A percentile compares a stretch with the other conserved stretches of the same genome.
phyloP scores from a whole-genome alignment of 2,888 invertebrate genomes.

The Clepsis dumicolana region DNA sequence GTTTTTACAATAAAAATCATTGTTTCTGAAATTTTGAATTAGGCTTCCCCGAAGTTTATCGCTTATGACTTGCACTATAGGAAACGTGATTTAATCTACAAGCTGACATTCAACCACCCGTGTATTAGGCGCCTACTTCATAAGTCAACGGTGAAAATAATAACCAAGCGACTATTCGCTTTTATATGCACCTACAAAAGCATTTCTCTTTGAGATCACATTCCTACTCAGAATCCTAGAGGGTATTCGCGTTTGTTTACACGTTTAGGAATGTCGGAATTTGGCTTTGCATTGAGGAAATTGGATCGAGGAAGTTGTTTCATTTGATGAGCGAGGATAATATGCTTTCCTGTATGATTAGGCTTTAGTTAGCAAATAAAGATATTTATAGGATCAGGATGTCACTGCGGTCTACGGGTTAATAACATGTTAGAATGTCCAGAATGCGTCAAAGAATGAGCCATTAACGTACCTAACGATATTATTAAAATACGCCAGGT shows the following conservation, averaged over 20 bases:
- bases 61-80: conserved; percentile 7
- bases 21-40: neutral
- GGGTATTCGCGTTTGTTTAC: conserved; percentile 17
- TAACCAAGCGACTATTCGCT: too few species aligned
- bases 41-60: neutral
- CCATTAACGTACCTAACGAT: neutral
- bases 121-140: conserved; percentile 12
- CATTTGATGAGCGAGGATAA: conserved; percentile 12
- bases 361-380: neutral
- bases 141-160: conserved; percentile 10
- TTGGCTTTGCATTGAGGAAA: conserved; percentile 30
- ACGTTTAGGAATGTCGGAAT: conserved; percentile 20
- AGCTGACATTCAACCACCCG: conserved; percentile 19
- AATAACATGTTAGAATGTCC: neutral
- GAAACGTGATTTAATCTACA: conserved; percentile 20
- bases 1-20: too few species aligned
- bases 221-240: neutral
- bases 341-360: neutral
- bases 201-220: neutral
- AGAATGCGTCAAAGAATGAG: neutral
- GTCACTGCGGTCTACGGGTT: neutral
- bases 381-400: neutral
- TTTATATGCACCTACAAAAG: too few species aligned
- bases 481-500: neutral
- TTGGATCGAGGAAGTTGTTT: conserved; percentile 7